Base-by-base conservation (phyloP, 1,140 invertebrate species). In the Aphaenogaster ashmeadi region DNA sequence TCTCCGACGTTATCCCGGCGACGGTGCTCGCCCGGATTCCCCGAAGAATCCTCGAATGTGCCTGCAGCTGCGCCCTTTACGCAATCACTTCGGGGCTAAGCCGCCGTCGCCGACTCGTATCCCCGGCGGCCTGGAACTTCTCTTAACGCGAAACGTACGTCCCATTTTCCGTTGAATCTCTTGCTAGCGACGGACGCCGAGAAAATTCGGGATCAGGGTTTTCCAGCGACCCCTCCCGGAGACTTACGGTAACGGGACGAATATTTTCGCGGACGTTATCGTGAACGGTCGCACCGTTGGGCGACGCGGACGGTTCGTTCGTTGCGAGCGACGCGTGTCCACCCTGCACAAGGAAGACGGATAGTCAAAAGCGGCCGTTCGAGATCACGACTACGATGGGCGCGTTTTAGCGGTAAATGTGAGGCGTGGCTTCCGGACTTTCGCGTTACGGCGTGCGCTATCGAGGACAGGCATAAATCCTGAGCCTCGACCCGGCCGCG, bases 1-100 rank as follows among this genome's bases (percentile, higher is more conserved):
- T 92, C 91, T 81, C 41, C 67, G 27, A 81, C 79, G 75, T 90
- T 92, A 92, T 91, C 69, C 90, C 18, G 50, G 27, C 58, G 64
- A 78, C 81, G 84, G 58, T 52, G 74, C 50, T 44, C 33, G 47
- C 62, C 11, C 8, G 66, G 85, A 89, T 86, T 86, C 88, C 67
- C 77, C 64, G 60, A 91, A 91, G 89, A 87, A 90, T 89, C 91
- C 62, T 74, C 36, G 64, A 84, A 77, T 75, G 84, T 75, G 66
- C 75, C 69, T 54, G 41, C 85, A 79, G 87, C 66, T 84, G 85
- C 72, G 71, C 58, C 80, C 88, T 89, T 89, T 89, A 88, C 87
- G 89, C 89, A 86, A 91, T 85, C 60, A 72, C 52, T 75, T 80
- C 41, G 47, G 11, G 50, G 52, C 64, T 87, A 77, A 88, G 67